A percentile compares a stretch with the other conserved stretches of the same genome.
phyloP scores from a whole-genome alignment of 2,888 invertebrate species.

The Neoitamus cyanurus region DNA sequence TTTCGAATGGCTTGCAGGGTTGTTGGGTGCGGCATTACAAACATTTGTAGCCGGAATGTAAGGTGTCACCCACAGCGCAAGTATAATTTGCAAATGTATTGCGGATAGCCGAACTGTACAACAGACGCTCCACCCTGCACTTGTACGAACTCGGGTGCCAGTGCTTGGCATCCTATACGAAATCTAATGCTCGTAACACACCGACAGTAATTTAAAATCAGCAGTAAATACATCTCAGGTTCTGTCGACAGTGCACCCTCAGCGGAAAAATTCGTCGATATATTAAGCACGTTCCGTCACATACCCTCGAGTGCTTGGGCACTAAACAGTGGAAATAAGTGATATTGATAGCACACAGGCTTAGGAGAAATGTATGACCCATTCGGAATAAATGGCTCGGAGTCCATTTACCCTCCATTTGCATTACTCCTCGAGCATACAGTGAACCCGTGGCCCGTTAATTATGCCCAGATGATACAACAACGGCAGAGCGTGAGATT shows the following conservation, averaged over 20 bases:
- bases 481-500: conserved; percentile 1
- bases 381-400: conserved; percentile 29
- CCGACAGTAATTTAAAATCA: conserved; percentile 13
- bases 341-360: conserved; percentile 23
- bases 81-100: conserved; percentile 11
- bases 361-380: conserved; percentile 34
- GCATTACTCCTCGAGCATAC: not conserved
- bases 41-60: conserved; percentile 8
- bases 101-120: not conserved
- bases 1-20: not conserved
- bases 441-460: not conserved
- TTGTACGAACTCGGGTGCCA: not conserved
- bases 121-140: not conserved
- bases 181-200: not conserved
- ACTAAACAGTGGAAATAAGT: conserved; percentile 32
- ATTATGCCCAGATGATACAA: not conserved
- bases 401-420: conserved; percentile 27
- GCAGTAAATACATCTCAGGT: not conserved
- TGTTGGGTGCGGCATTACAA: not conserved
- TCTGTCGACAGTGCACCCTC: not conserved
- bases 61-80: not conserved
- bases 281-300: not conserved
- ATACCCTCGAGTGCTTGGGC: not conserved
- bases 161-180: not conserved
- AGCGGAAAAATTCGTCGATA: not conserved